These are phyloP conservation scores for Pachydiplax longipennis DNA, from an alignment of 2,888 invertebrate genomes.

Conservation along the genomic window DNA sequence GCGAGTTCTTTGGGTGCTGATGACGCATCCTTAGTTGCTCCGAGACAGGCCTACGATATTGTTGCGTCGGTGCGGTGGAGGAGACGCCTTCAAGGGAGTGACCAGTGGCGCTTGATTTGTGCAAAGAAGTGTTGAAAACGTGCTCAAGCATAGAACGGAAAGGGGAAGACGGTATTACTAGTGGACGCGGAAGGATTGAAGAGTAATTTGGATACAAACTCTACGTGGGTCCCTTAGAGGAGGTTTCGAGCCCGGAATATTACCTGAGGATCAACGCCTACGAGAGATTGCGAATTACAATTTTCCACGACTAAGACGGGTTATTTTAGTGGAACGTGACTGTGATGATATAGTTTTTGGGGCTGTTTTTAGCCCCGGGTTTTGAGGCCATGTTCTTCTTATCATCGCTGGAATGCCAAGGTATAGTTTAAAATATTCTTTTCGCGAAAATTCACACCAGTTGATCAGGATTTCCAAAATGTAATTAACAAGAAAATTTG, in stretches of 20 bases:
- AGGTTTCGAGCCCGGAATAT: too few relatives aligned
- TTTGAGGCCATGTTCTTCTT: not conserved
- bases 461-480: too few relatives aligned
- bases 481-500: too few relatives aligned
- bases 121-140: not conserved
- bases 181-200: not conserved
- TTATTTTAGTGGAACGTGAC: not conserved
- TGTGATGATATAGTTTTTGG: not conserved
- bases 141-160: not conserved
- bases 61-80: not conserved
- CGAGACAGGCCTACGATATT: not conserved
- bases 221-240: too few relatives aligned
- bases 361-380: not conserved
- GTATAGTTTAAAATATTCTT: not conserved
- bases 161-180: not conserved
- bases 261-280: too few relatives aligned
- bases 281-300: not conserved
- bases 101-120: conserved; percentile 44
- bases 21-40: conserved; percentile 11
- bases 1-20: not conserved
- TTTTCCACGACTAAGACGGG: not conserved
- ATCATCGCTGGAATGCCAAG: not conserved
- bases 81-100: conserved; percentile 52
- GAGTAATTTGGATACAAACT: not conserved
- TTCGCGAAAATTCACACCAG: too few relatives aligned